Evolutionary conservation across 2,113 vertebrate species (phyloP).

Genomic region (human): DNA sequence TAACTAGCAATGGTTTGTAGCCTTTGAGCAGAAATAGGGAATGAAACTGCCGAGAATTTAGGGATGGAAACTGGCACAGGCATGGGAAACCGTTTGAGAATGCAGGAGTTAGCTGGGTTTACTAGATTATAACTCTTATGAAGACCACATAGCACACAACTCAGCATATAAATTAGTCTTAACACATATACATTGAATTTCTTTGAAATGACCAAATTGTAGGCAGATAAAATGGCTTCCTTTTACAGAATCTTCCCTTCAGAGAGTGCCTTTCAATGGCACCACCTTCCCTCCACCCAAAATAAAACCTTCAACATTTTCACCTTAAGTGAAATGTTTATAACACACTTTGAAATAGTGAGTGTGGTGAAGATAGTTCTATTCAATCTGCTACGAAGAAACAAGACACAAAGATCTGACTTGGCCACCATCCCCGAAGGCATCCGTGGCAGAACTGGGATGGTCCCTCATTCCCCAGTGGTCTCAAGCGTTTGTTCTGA

Average conservation of each 20-base stretch:
- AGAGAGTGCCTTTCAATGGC: not conserved
- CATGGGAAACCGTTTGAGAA: not conserved
- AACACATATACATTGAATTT: not conserved
- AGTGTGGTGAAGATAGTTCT: constrained; percentile 21
- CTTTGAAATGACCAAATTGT: not conserved
- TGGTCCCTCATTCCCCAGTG: constrained; percentile 49
- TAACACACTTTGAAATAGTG: constrained; percentile 12
- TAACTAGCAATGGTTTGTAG: not conserved
- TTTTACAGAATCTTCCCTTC: not conserved
- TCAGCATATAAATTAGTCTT: not conserved
- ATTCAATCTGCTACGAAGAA: constrained; percentile 47
- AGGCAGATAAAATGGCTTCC: not conserved
- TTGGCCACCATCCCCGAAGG: constrained; percentile 63
- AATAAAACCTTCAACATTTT: constrained; percentile 26
- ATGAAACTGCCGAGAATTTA: not conserved
- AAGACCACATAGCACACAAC: not conserved
- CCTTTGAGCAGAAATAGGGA: not conserved
- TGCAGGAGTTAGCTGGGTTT: not conserved
- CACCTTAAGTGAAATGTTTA: too few species aligned
- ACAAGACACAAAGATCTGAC: constrained; percentile 58
- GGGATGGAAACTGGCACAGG: not conserved
- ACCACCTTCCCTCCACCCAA: not conserved
- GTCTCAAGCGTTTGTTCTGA: constrained; percentile 63
- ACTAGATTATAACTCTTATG: not conserved
- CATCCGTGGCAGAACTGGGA: constrained; percentile 11